Conservation (phyloP, 2,797 vertebrate genomes). For the Molossus molossus region DNA sequence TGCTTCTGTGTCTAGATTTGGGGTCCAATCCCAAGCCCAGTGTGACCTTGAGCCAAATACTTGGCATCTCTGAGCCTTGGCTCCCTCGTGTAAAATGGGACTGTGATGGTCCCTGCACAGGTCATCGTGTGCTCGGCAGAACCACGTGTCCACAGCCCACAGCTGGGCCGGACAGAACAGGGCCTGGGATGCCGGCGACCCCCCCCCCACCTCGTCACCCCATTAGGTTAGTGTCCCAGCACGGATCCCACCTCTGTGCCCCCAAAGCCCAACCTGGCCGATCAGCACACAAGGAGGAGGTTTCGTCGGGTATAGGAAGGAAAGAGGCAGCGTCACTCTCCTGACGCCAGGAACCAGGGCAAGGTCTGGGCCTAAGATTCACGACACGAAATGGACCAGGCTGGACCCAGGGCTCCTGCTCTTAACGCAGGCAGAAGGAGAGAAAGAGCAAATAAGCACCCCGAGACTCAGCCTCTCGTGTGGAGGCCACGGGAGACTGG, state of each 20-base stretch:
- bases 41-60: not conserved
- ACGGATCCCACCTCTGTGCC: not conserved
- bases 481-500: not conserved
- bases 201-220: not conserved
- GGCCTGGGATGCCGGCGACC: not conserved
- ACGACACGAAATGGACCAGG: rapidly evolving
- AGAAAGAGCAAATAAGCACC: not conserved
- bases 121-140: not conserved
- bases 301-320: not conserved
- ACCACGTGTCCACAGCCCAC: not conserved
- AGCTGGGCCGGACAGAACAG: not conserved
- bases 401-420: rapidly evolving
- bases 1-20: not conserved
- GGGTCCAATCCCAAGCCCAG: not conserved
- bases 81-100: not conserved
- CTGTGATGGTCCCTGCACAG: not conserved
- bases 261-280: not conserved
- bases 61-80: not conserved
- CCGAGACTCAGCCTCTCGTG: rapidly evolving
- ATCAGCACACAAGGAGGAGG: not conserved
- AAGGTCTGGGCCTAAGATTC: not conserved
- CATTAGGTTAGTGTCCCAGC: not conserved
- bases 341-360: not conserved
- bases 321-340: not conserved
- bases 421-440: not conserved